Evolutionary conservation across 2,888 invertebrate genomes (phyloP).

Genomic region (Amphipoea oculea): DNA sequence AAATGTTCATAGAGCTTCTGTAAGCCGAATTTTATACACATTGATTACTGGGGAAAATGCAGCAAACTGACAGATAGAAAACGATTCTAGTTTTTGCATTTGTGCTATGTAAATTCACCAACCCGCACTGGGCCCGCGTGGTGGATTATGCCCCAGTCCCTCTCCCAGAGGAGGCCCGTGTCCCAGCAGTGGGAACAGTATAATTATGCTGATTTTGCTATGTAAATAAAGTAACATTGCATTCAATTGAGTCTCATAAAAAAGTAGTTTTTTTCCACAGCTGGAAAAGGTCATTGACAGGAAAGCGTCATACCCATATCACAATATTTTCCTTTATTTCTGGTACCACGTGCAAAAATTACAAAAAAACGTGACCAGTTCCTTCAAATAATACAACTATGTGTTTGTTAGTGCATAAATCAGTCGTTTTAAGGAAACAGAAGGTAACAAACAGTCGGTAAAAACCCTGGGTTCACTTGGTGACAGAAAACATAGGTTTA

Average conservation of each 20-base stretch:
- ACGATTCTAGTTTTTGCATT: not conserved
- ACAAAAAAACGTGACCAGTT: not conserved
- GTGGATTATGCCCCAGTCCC: no score
- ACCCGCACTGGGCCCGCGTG: no score
- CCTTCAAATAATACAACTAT: not conserved
- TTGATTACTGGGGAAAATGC: not conserved
- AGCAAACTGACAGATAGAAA: not conserved
- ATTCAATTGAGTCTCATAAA: not conserved
- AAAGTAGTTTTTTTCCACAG: not conserved
- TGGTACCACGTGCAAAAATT: not conserved
- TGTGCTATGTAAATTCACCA: no score
- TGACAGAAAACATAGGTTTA: slow-evolving; percentile 18
- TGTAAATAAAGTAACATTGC: not conserved
- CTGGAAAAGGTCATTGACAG: not conserved
- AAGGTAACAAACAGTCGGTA: not conserved
- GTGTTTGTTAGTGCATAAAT: not conserved
- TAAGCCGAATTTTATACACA: not conserved
- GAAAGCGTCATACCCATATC: not conserved
- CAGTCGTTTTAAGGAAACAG: slow-evolving; percentile 29
- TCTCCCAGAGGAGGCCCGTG: no score
- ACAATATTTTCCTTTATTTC: not conserved
- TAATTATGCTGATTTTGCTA: no score
- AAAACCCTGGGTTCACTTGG: slow-evolving; percentile 22
- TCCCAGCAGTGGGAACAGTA: no score
- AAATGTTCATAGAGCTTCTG: not conserved